phyloP scores from a whole-genome alignment of 2,113 vertebrate species.

The Tyrannus savana region DNA sequence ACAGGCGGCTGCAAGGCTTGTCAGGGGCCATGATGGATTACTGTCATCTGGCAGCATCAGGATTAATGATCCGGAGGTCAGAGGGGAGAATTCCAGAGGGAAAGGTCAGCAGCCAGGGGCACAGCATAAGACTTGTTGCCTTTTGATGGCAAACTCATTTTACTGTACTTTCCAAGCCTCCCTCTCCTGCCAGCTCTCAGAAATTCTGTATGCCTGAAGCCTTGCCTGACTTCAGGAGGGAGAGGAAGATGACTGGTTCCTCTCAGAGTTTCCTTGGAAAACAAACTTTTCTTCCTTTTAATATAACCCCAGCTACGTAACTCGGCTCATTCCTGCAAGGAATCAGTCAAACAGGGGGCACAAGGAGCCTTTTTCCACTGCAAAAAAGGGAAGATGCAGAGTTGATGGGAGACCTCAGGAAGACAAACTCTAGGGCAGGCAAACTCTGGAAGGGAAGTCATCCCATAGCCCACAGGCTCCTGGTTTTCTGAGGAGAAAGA shows the following conservation, averaged over 20 bases:
- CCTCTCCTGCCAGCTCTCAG: background rate
- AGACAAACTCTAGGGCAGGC: background rate
- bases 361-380: background rate
- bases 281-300: background rate
- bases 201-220: background rate
- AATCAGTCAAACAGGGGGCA: background rate
- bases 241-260: background rate
- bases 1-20: conserved; percentile 65
- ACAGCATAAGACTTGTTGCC: conserved; percentile 76
- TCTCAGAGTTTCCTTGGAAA: background rate
- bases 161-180: conserved; percentile 66
- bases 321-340: background rate
- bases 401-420: background rate
- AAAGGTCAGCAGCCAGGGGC: conserved; percentile 76
- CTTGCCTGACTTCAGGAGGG: background rate
- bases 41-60: conserved; percentile 80
- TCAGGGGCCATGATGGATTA: conserved; percentile 83
- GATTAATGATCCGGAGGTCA: conserved; percentile 83
- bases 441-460: background rate
- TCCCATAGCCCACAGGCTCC: background rate
- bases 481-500: background rate
- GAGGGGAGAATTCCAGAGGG: conserved; percentile 82
- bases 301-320: background rate
- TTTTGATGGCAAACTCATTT: conserved; percentile 74
- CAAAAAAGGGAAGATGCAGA: background rate